Base-by-base conservation (phyloP, 2,797 vertebrate species). In the Pangasius djambal region DNA sequence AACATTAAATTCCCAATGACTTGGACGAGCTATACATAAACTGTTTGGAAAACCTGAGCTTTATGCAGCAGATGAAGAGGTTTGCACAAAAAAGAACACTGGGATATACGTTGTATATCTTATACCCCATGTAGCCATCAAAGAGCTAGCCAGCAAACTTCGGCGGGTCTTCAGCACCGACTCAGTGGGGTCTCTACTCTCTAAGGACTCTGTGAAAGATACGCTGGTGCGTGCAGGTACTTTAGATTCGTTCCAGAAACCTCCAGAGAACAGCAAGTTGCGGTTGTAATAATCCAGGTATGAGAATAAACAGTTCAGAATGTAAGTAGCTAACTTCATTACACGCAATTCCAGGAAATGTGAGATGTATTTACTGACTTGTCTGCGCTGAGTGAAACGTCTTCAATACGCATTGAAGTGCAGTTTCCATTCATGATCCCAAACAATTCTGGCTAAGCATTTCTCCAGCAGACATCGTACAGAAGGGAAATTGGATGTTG, bases 141-240 rank as follows among this genome's bases (percentile, higher is more conserved):
- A 50, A 84, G 44, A 85, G n/a, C n/a, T 22, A 10, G n/a, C 63
- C n/a, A 85, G 13, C 37, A 83, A 63, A 63, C 44, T 55, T 67
- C 40, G 20, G 3, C 63, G 2, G 63, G 25, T 48, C 61, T 84
- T 84, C 61, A 67, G 83, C 44, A 22, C 9, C 9, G 61, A 12
- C 83, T 52, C 83, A 34, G 83, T 13, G 63, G 44, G 65, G 63
- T 69, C 44, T 85, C 44, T 34, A 22, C n/a, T 85, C 48, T 85
- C 83, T 85, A 69, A 69, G n/a, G 83, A 55, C 83, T 20, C 59
- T n/a, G 63, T 50, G 44, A 65, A 25, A 34, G 63, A 69, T 52
- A 50, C 18, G n/a, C n/a, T 18, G 48, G 44, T 37, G 48, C 28
- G 18, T 52, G 63, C 44, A 69, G 65, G n/a, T 55, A 69, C 63